phyloP scores from a whole-genome alignment of 2,888 invertebrate species.

The Zaprionus bogoriensis region DNA sequence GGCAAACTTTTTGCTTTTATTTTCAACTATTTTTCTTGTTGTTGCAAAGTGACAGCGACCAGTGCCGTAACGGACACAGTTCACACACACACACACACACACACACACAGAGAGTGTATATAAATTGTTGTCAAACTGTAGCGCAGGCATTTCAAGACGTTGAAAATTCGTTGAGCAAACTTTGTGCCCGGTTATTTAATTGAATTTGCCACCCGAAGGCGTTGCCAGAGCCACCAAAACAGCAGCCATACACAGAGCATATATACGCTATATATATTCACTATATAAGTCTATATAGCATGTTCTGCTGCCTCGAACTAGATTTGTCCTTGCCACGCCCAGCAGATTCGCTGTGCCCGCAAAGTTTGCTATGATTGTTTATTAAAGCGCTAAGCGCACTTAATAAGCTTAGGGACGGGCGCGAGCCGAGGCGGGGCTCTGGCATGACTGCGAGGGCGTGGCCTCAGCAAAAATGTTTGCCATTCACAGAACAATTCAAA shows the following conservation, averaged over 20 bases:
- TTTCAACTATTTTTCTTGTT: background rate
- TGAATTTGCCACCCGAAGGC: constrained; percentile 76
- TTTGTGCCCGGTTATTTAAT: constrained; percentile 72
- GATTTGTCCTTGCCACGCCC: constrained; percentile 50
- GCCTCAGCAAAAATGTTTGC: constrained; percentile 46
- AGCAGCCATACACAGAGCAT: background rate
- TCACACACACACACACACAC: constrained; percentile 19
- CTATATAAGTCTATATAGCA: background rate
- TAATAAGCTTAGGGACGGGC: constrained; percentile 70
- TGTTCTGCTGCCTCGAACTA: constrained; percentile 33
- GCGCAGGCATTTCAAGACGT: constrained; percentile 68
- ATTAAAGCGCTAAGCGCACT: constrained; percentile 73
- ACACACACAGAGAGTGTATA: constrained; percentile 27
- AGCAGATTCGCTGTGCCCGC: constrained; percentile 17
- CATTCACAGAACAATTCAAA: constrained; percentile 75
- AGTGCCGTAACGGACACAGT: constrained; percentile 1
- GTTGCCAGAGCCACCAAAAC: constrained; percentile 18
- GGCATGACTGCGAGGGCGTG: constrained; percentile 14
- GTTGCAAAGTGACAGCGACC: constrained; percentile 31
- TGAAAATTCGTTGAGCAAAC: constrained; percentile 62
- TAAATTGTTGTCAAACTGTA: constrained; percentile 77
- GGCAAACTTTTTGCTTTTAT: constrained; percentile 43
- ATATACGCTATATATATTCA: background rate
- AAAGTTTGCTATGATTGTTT: constrained; percentile 73
- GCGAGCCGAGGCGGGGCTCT: background rate